Conservation (phyloP, 1,140 invertebrate genomes). For the Steinernema khuongi region DNA sequence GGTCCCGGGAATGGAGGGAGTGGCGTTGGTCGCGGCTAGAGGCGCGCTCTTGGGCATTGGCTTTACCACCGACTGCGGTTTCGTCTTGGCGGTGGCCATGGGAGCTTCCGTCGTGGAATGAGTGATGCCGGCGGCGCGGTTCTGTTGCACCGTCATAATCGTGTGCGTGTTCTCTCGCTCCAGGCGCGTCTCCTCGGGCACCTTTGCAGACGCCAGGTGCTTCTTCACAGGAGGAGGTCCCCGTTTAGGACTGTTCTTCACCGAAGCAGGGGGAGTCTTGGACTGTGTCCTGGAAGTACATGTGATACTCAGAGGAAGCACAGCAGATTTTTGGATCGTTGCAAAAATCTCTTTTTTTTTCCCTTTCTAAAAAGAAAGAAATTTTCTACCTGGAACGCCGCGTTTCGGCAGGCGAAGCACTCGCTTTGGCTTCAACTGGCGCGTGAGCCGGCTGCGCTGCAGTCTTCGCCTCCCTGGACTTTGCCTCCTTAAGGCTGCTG, state of each 20-base stretch:
- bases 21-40: conserved; percentile 19
- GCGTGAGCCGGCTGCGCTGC: background rate
- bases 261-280: background rate
- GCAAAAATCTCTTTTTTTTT: background rate
- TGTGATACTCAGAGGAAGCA: background rate
- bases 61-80: conserved; percentile 50
- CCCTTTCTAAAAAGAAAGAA: background rate
- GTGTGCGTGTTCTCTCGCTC: conserved; percentile 51
- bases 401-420: background rate
- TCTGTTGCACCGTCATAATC: conserved; percentile 40
- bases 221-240: conserved; percentile 23
- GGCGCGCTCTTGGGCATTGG: conserved; percentile 49
- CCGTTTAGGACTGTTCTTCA: conserved; percentile 3
- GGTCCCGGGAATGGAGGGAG: background rate
- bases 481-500: conserved; percentile 14
- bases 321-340: background rate
- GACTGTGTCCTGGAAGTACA: background rate
- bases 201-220: conserved; percentile 5
- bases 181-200: conserved; percentile 31
- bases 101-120: background rate
- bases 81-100: conserved; percentile 22
- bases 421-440: background rate
- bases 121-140: conserved; percentile 5
- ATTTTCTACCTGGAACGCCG: background rate
- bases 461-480: conserved; percentile 19